Evolutionary conservation across 1,140 invertebrate species (phyloP).

Genomic region (Metaphire vulgaris): DNA sequence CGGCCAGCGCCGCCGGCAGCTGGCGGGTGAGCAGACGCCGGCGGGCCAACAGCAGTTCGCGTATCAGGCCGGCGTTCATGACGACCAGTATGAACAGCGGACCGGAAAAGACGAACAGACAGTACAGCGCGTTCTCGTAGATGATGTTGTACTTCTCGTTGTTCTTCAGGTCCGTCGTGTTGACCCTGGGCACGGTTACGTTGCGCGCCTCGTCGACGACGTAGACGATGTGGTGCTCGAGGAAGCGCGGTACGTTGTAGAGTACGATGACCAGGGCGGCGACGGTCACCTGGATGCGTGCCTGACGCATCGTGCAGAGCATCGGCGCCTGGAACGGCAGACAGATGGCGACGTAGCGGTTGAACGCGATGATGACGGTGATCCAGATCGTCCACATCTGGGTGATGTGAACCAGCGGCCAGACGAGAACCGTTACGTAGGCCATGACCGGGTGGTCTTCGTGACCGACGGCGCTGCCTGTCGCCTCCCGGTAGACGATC

Average conservation of each 20-base stretch:
- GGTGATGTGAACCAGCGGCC: too few species aligned
- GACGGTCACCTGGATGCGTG: slow-evolving; percentile 22
- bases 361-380: too few species aligned
- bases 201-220: neutral
- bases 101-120: slow-evolving; percentile 22
- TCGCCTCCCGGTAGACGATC: neutral
- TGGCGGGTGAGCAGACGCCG: slow-evolving; percentile 14
- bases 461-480: too few species aligned
- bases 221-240: slow-evolving; percentile 12
- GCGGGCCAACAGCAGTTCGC: slow-evolving; percentile 13
- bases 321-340: slow-evolving; percentile 23
- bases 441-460: too few species aligned
- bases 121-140: too few species aligned
- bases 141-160: slow-evolving; percentile 22
- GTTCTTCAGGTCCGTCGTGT: neutral
- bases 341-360: too few species aligned
- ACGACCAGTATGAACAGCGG: slow-evolving; percentile 18
- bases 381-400: slow-evolving; percentile 27
- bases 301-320: slow-evolving; percentile 15
- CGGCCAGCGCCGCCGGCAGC: neutral
- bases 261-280: slow-evolving; percentile 1
- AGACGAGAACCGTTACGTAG: too few species aligned
- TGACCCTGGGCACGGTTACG: neutral
- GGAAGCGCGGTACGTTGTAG: too few species aligned
- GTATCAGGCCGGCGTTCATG: slow-evolving; percentile 13